phyloP scores from a whole-genome alignment of 1,140 invertebrate genomes.

The Colletes latitarsis region DNA sequence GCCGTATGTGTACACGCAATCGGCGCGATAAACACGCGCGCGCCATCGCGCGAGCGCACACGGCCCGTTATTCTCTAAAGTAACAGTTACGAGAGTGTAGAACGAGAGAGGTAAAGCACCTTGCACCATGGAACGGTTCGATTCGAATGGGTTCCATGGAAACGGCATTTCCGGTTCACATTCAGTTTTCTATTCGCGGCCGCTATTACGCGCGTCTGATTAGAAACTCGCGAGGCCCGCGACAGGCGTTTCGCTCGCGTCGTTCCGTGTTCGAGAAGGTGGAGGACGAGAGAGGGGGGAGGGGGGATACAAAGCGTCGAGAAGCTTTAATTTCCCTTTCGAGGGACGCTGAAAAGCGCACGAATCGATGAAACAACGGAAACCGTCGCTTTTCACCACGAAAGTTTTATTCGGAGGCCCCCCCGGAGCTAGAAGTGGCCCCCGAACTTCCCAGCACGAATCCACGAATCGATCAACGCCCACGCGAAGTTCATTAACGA shows the following conservation, averaged over 20 bases:
- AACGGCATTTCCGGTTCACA: slow-evolving; percentile 76
- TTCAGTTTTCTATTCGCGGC: slow-evolving; percentile 65
- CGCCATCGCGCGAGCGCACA: slow-evolving; percentile 17
- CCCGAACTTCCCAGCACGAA: too few relatives aligned
- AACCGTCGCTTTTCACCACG: not conserved
- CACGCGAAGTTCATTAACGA: not conserved
- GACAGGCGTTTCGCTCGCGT: not conserved
- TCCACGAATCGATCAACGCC: not conserved
- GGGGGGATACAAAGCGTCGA: not conserved
- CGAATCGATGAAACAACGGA: not conserved
- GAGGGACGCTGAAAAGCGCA: not conserved
- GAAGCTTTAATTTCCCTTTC: slow-evolving; percentile 44
- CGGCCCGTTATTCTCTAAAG: slow-evolving; percentile 68
- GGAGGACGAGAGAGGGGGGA: too few relatives aligned
- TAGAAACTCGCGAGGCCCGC: slow-evolving; percentile 65
- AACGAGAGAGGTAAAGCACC: slow-evolving; percentile 53
- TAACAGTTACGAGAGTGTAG: slow-evolving; percentile 66
- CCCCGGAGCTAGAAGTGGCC: not conserved
- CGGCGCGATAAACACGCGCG: slow-evolving; percentile 48
- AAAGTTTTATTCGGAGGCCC: not conserved
- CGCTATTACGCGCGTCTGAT: slow-evolving; percentile 71
- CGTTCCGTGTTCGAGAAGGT: not conserved
- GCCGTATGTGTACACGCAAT: slow-evolving; percentile 47
- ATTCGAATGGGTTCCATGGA: slow-evolving; percentile 72
- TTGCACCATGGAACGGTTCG: slow-evolving; percentile 57